Evolutionary conservation across 2,797 vertebrate species (phyloP).

Genomic region (Peromyscus nudipes): DNA sequence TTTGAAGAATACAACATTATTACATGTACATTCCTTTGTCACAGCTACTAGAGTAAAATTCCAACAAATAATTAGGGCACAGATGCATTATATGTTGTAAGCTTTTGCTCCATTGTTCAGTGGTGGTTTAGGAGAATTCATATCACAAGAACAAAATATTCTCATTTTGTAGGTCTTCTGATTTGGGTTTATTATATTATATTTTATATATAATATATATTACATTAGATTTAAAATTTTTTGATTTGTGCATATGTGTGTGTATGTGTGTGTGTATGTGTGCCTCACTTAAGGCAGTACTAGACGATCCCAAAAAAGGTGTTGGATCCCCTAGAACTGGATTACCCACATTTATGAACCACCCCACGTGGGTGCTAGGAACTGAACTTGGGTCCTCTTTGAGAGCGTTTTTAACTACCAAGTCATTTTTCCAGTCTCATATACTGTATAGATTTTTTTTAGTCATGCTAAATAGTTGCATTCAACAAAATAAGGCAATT

Average conservation of each 20-base stretch:
- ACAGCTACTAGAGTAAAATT: not conserved
- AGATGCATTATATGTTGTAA: not conserved
- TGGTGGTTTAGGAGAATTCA: not conserved
- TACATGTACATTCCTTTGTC: not conserved
- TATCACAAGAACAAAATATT: not conserved
- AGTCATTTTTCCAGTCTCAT: too few species aligned
- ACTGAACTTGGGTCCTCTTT: not conserved
- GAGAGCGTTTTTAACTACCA: not conserved
- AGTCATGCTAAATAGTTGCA: not conserved
- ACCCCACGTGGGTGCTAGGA: not conserved
- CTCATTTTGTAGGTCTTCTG: not conserved
- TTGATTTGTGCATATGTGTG: too few species aligned
- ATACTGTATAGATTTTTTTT: not conserved
- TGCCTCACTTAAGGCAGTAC: not conserved
- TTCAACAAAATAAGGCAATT: constrained; percentile 33
- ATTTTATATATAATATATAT: not conserved
- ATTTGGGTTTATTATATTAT: not conserved
- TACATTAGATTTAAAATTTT: not conserved
- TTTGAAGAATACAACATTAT: constrained; percentile 30
- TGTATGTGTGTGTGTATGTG: not conserved
- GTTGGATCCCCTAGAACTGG: not conserved
- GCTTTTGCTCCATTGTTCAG: not conserved
- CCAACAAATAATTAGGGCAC: not conserved
- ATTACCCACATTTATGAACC: not conserved
- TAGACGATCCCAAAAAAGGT: not conserved